Base-by-base conservation (phyloP, 2,888 invertebrate genomes). In the Teinopalpus imperialis region DNA sequence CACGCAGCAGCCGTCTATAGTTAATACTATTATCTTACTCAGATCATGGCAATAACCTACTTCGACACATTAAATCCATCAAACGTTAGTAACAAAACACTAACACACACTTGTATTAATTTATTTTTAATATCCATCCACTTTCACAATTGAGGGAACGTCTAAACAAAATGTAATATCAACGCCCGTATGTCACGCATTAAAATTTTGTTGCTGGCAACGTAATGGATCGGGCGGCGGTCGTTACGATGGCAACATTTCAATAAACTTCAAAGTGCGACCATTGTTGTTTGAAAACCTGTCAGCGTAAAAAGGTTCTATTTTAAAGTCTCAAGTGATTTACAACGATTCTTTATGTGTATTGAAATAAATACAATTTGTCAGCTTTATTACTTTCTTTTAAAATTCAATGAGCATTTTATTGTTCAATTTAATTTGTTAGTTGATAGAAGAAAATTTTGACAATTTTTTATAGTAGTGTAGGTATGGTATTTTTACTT, bases 191-290 rank as follows among this genome's bases (percentile, higher is more conserved):
- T 37, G 35, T 35, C 23, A 36, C 29, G 32, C 44, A 26, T 31
- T 44, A 36, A 24, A 27, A 24, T 44, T 27, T 24, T 12, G 13
- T 24, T 32, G 16, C 18, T 20, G 14, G 8, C 14, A 35, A 43
- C 26, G 23, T 39, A 32, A 39, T 32, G 39, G 21, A 39, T 10
- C n/a, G 27, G 7, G 37, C 18, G 23, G 16, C 29, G 27, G 40
- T 21, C 21, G 32, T 29, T 47, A 48, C 14, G 36, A 43, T 50
- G 50, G 40, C 23, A 51, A 41, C 43, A 31, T 43, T 43, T 46
- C 49, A 43, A 46, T 50, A 27, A 24, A 48, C 43, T 35, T 32
- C 37, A 47, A 48, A 51, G 47, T 48, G 40, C 18, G 7, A 7
- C 40, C 39, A 37, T 48, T 48, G 49, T 45, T 40, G 27, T 29